Evolutionary conservation across 2,888 invertebrate genomes (phyloP).

Genomic region (Drepana falcataria): DNA sequence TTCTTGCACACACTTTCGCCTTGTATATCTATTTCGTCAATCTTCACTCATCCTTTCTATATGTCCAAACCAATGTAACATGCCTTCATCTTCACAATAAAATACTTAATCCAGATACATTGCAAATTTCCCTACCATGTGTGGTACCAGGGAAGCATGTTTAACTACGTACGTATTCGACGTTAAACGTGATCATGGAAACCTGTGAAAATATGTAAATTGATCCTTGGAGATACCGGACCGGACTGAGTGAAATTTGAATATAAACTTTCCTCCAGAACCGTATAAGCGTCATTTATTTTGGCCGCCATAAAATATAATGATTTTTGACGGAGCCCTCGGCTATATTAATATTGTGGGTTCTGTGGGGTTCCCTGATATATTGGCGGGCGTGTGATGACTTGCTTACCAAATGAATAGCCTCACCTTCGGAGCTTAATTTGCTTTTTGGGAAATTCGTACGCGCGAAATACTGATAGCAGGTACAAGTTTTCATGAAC

Average conservation of each 20-base stretch:
- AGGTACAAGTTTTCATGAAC: too few relatives aligned
- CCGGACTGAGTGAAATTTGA: constrained; percentile 73
- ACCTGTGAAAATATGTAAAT: constrained; percentile 78
- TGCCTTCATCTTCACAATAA: too few relatives aligned
- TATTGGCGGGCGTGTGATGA: constrained; percentile 50
- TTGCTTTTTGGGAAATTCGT: neutral
- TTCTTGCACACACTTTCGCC: too few relatives aligned
- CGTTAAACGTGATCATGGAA: constrained; percentile 65
- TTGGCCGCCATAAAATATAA: constrained; percentile 75
- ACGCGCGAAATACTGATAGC: neutral
- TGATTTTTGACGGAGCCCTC: constrained; percentile 73
- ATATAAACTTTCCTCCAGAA: constrained; percentile 71
- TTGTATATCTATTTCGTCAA: too few relatives aligned
- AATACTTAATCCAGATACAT: too few relatives aligned
- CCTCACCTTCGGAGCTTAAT: constrained; percentile 8
- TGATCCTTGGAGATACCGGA: constrained; percentile 76
- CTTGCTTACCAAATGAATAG: constrained; percentile 29
- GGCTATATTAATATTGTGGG: constrained; percentile 69
- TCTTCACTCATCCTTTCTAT: too few relatives aligned
- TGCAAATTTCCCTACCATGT: neutral
- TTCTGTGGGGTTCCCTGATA: constrained; percentile 34
- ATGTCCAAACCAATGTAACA: too few relatives aligned
- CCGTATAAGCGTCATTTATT: constrained; percentile 76
- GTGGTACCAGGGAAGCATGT: constrained; percentile 16
- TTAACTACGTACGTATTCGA: constrained; percentile 39